Percentiles rank a stretch among this genome's conserved stretches.
phyloP scores from a whole-genome alignment of 2,888 invertebrate species.

The Cheilosia urbana region DNA sequence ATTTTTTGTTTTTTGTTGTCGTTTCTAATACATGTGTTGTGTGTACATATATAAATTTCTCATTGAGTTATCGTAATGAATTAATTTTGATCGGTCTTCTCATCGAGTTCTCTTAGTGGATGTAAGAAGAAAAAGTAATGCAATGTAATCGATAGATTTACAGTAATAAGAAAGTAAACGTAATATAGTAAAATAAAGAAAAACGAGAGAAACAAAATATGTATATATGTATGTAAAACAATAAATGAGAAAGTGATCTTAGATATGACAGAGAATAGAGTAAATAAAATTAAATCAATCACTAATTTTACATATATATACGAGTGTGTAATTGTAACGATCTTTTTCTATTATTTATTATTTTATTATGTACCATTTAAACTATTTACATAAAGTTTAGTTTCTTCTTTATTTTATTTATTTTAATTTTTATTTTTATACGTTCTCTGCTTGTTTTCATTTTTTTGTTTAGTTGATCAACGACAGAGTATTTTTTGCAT shows the following conservation, averaged over 20 bases:
- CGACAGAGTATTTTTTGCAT: constrained; percentile 37
- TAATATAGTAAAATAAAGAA: constrained; percentile 52
- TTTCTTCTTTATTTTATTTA: constrained; percentile 23
- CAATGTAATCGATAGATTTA: constrained; percentile 43
- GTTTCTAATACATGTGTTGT: constrained; percentile 20
- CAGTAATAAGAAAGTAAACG: constrained; percentile 41
- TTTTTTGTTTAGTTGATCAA: constrained; percentile 51
- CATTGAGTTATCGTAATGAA: constrained; percentile 37
- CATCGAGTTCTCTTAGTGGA: constrained; percentile 48
- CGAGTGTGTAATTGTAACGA: constrained; percentile 49
- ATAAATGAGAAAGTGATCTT: constrained; percentile 52
- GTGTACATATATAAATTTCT: constrained; percentile 27
- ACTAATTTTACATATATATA: constrained; percentile 38
- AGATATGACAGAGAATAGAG: constrained; percentile 37
- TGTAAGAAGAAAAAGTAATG: constrained; percentile 19
- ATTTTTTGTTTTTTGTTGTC: constrained; percentile 16
- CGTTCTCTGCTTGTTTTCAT: constrained; percentile 2
- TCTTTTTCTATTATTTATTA: constrained; percentile 8
- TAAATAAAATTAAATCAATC: constrained; percentile 61
- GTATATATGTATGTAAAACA: constrained; percentile 37
- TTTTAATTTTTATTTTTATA: constrained; percentile 25
- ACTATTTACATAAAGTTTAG: constrained; percentile 70
- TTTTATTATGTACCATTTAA: constrained; percentile 62
- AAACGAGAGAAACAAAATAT: constrained; percentile 43
- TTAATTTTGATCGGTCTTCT: constrained; percentile 17